Evolutionary conservation across 92 coral and sea anemone species (phyloP), one percentile per base, ranked within the genome.

Genomic region (Bergia sp.): DNA sequence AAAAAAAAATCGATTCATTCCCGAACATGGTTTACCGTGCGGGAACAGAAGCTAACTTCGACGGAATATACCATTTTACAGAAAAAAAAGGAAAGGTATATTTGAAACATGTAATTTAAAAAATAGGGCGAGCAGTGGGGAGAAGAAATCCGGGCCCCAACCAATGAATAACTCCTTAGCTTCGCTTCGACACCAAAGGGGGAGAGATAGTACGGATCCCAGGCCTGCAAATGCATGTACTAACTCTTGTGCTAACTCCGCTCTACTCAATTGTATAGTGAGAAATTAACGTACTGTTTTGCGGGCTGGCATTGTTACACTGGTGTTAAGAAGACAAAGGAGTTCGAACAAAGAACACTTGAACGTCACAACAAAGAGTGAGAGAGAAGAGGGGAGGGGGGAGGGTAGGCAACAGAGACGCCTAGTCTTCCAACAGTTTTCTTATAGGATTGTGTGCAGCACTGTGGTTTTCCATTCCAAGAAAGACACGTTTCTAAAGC

Each of bases 201-300:
- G n/a, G n/a, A n/a, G n/a, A n/a, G n/a, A n/a, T n/a, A n/a, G n/a
- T n/a, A n/a, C n/a, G n/a, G n/a, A n/a, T n/a, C n/a, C n/a, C n/a
- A n/a, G n/a, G n/a, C n/a, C n/a, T n/a, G n/a, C n/a, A n/a, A n/a
- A n/a, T n/a, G n/a, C n/a, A n/a, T n/a, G n/a, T n/a, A n/a, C n/a
- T n/a, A n/a, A n/a, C n/a, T n/a, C n/a, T n/a, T n/a, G 75, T 69
- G 75, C 75, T 69, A 69, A 69, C 75, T 69, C 75, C 75, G 75
- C 75, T 69, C 75, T 69, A 69, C 75, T 69, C 75, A 69, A 69
- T 69, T 69, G 37, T 69, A 69, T 69, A 69, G 0, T 16, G 75
- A 69, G 75, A 69, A 69, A 69, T 69, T 69, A 57, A 57, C 65
- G 65, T 57, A 57, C 65, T 57, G 65, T 57, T 57, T 57, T 57